Evolutionary conservation across 2,888 invertebrate genomes (phyloP), one percentile per base, ranked within the genome.

Genomic region (Apotomis betuletana): DNA sequence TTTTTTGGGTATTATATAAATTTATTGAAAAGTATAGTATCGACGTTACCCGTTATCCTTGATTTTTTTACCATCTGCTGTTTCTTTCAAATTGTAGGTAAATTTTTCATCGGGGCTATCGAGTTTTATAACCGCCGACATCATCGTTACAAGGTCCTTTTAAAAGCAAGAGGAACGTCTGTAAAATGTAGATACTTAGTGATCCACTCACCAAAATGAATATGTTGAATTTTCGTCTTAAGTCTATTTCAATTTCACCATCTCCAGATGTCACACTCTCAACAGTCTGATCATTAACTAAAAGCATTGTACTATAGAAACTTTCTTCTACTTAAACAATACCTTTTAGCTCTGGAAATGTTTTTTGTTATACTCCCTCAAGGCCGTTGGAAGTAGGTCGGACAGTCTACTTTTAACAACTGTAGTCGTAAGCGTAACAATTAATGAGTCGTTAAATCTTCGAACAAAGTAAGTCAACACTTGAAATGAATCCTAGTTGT

Each of bases 271-370:
- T 41, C 59, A 44, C 15, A 8, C 13, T 44, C 8, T 12, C 8
- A 44, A 60, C 49, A 6, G 9, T 27, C 4, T 6, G 5, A 41
- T 49, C 49, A 49, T 49, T 38, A 41, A 68, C n/a, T 54, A 55
- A 54, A 41, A 27, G n/a, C 44, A 12, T 57, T 61, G 10, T 54
- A 27, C 46, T 10, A 3, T 44, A 49, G 12, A 15, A 12, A 27
- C 12, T 65, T 65, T 70, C 27, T 49, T 60, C 54, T 4, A 38
- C 13, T 38, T 15, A 9, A 49, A 60, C 54, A 55, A 65, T 60
- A 69, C 52, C 13, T 51, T 63, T 44, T 63, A 67, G 36, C 65
- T 54, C 46, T 13, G 44, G 15, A 10, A 67, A 61, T 68, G 68
- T 46, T 68, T 52, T 61, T 68, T 27, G 60, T 54, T 54, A 38